phyloP scores from a whole-genome alignment of 2,797 vertebrate genomes.

The Tympanoctomys barrerae region DNA sequence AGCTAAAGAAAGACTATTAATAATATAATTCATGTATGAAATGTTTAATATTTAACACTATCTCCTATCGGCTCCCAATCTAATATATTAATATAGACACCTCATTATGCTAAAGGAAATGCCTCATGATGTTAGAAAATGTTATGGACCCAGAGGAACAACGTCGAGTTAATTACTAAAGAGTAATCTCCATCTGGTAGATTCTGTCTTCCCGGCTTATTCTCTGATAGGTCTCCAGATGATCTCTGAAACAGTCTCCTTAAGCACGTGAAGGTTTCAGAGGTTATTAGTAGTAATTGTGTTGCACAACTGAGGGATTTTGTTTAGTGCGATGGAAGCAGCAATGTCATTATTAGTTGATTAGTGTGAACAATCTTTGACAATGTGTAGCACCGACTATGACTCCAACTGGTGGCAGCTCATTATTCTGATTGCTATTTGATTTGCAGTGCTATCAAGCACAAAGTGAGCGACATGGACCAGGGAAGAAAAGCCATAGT shows the following conservation, averaged over 20 bases:
- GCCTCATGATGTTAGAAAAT: conserved; percentile 81
- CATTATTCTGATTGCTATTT: conserved; percentile 89
- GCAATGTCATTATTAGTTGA: conserved; percentile 88
- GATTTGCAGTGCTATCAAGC: conserved; percentile 85
- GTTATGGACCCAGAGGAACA: conserved; percentile 85
- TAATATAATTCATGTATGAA: conserved; percentile 84
- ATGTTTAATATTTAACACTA: conserved; percentile 86
- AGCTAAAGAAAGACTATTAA: conserved; percentile 81
- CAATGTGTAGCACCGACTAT: conserved; percentile 83
- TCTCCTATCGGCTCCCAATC: conserved; percentile 75
- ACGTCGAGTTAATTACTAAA: conserved; percentile 89
- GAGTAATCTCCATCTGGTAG: conserved; percentile 87
- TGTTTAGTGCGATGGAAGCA: conserved; percentile 83
- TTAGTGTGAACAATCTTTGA: conserved; percentile 88
- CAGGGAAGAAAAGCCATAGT: conserved; percentile 78
- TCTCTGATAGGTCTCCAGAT: conserved; percentile 86
- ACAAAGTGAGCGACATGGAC: conserved; percentile 74
- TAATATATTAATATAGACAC: conserved; percentile 82
- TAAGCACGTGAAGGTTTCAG: conserved; percentile 84
- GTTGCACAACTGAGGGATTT: conserved; percentile 85
- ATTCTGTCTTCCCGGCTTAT: conserved; percentile 82
- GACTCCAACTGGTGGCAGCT: conserved; percentile 85
- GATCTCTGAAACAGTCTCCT: conserved; percentile 83
- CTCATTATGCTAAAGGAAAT: conserved; percentile 85
- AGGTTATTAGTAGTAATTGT: conserved; percentile 89